A percentile compares a stretch with the other conserved stretches of the same genome.
These are phyloP conservation scores for Megaceryle alcyon DNA, from an alignment of 2,797 vertebrate species.

Conservation along the genomic window DNA sequence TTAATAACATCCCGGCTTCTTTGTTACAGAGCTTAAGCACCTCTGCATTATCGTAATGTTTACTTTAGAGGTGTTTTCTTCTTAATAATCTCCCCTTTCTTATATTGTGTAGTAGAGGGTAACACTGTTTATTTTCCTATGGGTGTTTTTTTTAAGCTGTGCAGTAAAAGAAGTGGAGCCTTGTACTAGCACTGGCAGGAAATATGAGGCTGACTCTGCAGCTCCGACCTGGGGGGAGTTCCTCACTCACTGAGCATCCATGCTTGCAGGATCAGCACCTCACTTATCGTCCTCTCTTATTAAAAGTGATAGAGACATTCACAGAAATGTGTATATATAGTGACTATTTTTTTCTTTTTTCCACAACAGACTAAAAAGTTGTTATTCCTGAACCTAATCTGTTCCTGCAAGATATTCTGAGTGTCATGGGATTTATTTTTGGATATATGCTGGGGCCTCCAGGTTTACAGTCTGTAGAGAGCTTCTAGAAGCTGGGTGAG, in stretches of 20 bases:
- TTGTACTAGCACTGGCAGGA: background rate
- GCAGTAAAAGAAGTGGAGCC: background rate
- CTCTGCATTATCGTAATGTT: background rate
- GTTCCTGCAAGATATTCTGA: background rate
- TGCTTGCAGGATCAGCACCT: background rate
- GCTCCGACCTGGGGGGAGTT: background rate
- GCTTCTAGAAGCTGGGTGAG: background rate
- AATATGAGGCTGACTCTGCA: background rate
- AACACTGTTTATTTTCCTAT: background rate
- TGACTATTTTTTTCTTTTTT: background rate
- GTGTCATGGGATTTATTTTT: background rate
- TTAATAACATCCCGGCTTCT: background rate
- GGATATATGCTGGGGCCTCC: background rate
- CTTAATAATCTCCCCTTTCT: background rate
- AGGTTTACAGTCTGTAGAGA: background rate
- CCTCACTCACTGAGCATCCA: background rate
- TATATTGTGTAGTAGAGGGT: background rate
- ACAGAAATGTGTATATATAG: background rate
- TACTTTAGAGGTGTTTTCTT: background rate
- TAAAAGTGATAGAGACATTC: background rate
- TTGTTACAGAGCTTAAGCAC: background rate
- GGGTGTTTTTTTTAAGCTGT: background rate
- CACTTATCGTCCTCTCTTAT: background rate
- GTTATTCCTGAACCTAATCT: background rate
- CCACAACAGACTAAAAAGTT: background rate